Evolutionary conservation across 2,888 invertebrate genomes (phyloP).

Genomic region (Salticus scenicus): DNA sequence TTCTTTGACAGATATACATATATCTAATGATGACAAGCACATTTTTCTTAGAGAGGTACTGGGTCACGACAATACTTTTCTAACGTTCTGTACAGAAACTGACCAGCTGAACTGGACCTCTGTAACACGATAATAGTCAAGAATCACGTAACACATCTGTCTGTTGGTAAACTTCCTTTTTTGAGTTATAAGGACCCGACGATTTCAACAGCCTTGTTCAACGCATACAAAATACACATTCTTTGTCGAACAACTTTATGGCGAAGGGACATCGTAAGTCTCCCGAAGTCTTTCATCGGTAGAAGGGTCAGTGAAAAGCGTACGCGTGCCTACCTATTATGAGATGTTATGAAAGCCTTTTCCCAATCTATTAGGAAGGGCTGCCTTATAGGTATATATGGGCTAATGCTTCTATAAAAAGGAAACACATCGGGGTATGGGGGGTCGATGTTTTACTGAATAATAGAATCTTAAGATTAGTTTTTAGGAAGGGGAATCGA

Average conservation of each 20-base stretch:
- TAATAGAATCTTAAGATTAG: slow-evolving; percentile 53
- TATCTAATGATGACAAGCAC: background rate
- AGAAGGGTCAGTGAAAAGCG: slow-evolving; percentile 34
- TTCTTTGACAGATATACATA: too few relatives aligned
- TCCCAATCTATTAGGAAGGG: slow-evolving; percentile 46
- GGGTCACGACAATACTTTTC: background rate
- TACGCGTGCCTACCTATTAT: slow-evolving; percentile 60
- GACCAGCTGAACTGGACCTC: slow-evolving; percentile 8
- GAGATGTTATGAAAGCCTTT: slow-evolving; percentile 24
- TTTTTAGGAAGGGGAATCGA: slow-evolving; percentile 14
- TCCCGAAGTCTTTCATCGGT: background rate
- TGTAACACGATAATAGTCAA: background rate
- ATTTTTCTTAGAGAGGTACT: background rate
- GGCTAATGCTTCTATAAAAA: slow-evolving; percentile 21
- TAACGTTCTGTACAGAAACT: background rate
- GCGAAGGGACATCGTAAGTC: slow-evolving; percentile 26
- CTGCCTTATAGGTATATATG: slow-evolving; percentile 3
- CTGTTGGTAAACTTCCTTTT: background rate
- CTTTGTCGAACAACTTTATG: slow-evolving; percentile 25
- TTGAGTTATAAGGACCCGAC: background rate
- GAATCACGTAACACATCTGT: slow-evolving; percentile 1
- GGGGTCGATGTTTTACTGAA: slow-evolving; percentile 54
- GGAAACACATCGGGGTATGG: slow-evolving; percentile 19
- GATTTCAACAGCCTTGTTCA: background rate
- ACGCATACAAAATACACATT: background rate